Base-by-base conservation (phyloP, 2,797 vertebrate genomes). In the Diplodus puntazzo region DNA sequence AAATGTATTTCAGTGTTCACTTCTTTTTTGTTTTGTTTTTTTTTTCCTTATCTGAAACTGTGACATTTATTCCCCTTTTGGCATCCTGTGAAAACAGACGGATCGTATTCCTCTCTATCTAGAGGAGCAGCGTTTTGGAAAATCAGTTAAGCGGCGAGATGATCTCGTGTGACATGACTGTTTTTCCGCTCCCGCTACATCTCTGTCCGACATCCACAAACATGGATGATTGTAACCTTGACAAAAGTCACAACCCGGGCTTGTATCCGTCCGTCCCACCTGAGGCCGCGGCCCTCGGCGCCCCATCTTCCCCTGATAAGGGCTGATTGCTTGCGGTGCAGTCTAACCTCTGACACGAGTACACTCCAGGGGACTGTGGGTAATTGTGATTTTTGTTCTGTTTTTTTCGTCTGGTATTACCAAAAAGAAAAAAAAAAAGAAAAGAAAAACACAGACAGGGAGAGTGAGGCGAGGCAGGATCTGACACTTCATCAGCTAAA, bases 401-500 rank as follows among this genome's bases (percentile, higher is more conserved):
- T 2, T 34, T 34, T 34, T 30, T 34, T 34, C 30, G 3, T 43
- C 27, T 50, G 46, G n/a, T 49, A 4, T 39, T 45, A 46, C 25
- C 21, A 20, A 21, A n/a, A n/a, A n/a, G n/a, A 45, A 46, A 42
- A 13, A 11, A 42, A 30, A 21, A 45, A 46, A 42, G 9, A 14
- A 42, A 65, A 59, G 20, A 34, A 73, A 75, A 83, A 84, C 80
- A 81, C 68, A 77, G 58, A 69, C 55, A 20, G 73, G 62, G 76
- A 81, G 75, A 79, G 73, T 73, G 69, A 78, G 43, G 80, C 6
- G 39, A 87, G 65, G 68, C 87, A 68, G 81, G 81, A 87, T 80
- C 21, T 83, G 81, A 88, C 72, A 81, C 76, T 84, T 87, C 79
- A 87, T 93, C 92, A 84, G 81, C 59, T 77, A 91, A 92, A 91